A percentile compares a stretch with the other conserved stretches of the same genome.
Conservation (phyloP, 1,140 invertebrate genomes). For the Tetraneura akinire region DNA sequence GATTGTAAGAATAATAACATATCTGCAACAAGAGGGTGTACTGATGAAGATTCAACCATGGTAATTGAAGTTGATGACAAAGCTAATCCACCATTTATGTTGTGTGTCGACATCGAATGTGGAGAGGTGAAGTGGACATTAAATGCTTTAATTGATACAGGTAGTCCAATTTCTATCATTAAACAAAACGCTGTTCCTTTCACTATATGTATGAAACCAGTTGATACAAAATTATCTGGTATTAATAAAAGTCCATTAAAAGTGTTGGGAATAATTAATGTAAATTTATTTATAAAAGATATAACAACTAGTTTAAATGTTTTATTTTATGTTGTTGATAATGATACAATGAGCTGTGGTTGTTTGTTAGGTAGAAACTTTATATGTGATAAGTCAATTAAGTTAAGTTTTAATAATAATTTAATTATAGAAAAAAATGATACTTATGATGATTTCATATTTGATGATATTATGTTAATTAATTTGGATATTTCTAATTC, state of each 20-base stretch:
- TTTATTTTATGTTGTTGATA: conserved; percentile 25
- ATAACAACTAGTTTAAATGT: background rate
- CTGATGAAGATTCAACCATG: background rate
- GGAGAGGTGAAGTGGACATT: background rate
- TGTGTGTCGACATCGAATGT: background rate
- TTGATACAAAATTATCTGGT: background rate
- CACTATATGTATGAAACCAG: background rate
- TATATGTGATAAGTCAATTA: background rate
- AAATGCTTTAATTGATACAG: background rate
- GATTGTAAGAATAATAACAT: conserved; percentile 9
- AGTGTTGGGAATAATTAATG: background rate
- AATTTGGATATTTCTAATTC: background rate
- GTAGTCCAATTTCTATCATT: background rate
- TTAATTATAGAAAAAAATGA: conserved; percentile 1
- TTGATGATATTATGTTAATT: conserved; percentile 15
- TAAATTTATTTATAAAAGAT: background rate
- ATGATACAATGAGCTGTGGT: background rate
- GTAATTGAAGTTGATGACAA: background rate
- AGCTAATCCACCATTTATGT: background rate
- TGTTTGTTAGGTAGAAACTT: background rate
- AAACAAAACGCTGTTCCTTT: background rate
- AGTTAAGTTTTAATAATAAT: background rate
- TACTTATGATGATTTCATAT: background rate
- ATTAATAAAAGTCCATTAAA: conserved; percentile 25
- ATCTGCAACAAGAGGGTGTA: too few species aligned